Conservation (phyloP, 2,113 vertebrate genomes). For the Electrona antarctica region DNA sequence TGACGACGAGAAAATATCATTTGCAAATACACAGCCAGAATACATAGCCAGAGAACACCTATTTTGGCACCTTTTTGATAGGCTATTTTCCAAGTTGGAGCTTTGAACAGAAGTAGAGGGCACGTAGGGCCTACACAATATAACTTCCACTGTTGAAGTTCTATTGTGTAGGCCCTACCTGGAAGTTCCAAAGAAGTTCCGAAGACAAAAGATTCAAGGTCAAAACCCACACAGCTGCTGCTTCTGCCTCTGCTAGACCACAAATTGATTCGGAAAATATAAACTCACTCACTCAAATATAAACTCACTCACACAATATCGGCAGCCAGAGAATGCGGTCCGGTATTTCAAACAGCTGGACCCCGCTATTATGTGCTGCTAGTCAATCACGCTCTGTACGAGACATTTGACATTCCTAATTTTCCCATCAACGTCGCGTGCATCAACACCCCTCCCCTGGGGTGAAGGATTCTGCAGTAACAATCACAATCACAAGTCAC, state of each 20-base stretch:
- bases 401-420: not conserved
- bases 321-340: not conserved
- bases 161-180: too few species aligned
- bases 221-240: not conserved
- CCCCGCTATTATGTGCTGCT: not conserved
- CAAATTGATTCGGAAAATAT: not conserved
- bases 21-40: too few species aligned
- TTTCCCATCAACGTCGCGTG: not conserved
- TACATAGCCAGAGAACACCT: too few species aligned
- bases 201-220: not conserved
- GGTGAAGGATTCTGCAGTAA: not conserved
- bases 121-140: not conserved
- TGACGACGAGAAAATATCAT: too few species aligned
- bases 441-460: not conserved
- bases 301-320: not conserved
- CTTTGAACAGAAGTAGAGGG: too few species aligned
- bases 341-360: slow-evolving; percentile 14
- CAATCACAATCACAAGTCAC: not conserved
- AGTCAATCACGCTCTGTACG: not conserved
- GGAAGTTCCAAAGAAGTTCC: too few species aligned
- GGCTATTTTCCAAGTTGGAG: too few species aligned
- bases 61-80: too few species aligned
- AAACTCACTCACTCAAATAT: not conserved
- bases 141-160: not conserved
- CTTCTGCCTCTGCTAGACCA: not conserved